Conservation (phyloP, 1,140 invertebrate species). For the Thaumetopoea pityocampa region DNA sequence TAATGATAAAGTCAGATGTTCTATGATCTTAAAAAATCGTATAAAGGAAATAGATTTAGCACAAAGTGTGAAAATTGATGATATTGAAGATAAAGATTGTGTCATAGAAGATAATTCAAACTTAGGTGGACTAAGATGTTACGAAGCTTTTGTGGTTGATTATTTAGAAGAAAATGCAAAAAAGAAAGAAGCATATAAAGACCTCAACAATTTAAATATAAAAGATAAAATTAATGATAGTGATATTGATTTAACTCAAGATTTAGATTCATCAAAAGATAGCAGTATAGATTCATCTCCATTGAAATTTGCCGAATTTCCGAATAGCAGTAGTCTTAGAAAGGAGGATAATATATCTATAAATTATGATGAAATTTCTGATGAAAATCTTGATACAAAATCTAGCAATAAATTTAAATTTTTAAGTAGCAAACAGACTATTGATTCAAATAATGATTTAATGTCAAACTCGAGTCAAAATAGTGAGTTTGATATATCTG, state of each 20-base stretch:
- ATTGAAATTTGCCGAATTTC: conserved; percentile 1
- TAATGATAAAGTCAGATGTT: conserved; percentile 6
- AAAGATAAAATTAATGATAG: conserved; percentile 5
- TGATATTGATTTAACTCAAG: conserved; percentile 50
- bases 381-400: conserved; percentile 7
- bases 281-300: not conserved
- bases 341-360: conserved; percentile 49
- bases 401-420: not conserved
- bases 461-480: conserved; percentile 25
- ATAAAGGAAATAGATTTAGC: conserved; percentile 19
- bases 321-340: conserved; percentile 24
- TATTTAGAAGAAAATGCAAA: conserved; percentile 21
- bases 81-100: conserved; percentile 2
- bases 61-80: conserved; percentile 1
- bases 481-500: conserved; percentile 50
- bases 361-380: conserved; percentile 51
- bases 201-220: conserved; percentile 5
- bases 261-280: conserved; percentile 18
- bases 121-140: conserved; percentile 16
- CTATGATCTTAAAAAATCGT: conserved; percentile 3
- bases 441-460: conserved; percentile 16
- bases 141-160: conserved; percentile 24
- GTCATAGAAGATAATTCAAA: not conserved
- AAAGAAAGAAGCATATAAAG: conserved; percentile 14
- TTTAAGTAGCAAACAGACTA: conserved; percentile 2